Percentiles rank a stretch among this genome's conserved stretches.
Conservation (phyloP, 1,140 invertebrate genomes). For the Ceratosolen solmsi region DNA sequence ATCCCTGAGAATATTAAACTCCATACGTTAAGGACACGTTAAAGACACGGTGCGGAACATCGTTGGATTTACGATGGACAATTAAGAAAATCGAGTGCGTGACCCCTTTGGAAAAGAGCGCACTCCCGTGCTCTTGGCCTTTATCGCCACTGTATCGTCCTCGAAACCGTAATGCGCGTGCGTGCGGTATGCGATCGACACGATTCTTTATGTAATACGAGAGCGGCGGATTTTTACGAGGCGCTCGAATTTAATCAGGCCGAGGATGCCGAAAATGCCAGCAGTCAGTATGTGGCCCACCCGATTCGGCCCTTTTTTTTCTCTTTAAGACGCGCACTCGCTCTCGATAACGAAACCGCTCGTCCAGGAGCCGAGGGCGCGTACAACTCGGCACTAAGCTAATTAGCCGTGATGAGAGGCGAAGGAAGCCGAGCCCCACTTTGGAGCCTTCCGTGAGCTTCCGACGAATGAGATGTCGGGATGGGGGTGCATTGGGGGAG, state of each 20-base stretch:
- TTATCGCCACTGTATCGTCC: conserved; percentile 27
- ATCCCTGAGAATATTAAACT: not conserved
- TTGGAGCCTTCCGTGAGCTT: too few relatives aligned
- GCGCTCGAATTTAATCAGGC: conserved; percentile 39
- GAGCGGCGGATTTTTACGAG: conserved; percentile 12
- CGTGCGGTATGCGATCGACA: conserved; percentile 42
- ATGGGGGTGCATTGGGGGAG: too few relatives aligned
- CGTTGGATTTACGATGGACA: conserved; percentile 25
- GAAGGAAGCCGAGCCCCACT: too few relatives aligned
- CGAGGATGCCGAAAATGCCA: conserved; percentile 53
- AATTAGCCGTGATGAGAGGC: too few relatives aligned
- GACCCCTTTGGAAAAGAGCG: conserved; percentile 4
- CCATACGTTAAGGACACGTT: conserved; percentile 3
- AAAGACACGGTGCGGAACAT: not conserved
- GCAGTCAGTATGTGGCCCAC: conserved; percentile 33
- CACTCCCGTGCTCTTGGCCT: conserved; percentile 11
- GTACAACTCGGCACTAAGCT: too few relatives aligned
- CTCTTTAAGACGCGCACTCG: conserved; percentile 29
- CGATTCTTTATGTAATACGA: conserved; percentile 47
- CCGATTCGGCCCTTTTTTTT: too few relatives aligned
- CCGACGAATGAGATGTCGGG: too few relatives aligned
- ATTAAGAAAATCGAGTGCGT: conserved; percentile 21
- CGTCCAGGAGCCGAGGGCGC: too few relatives aligned
- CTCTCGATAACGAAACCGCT: not conserved
- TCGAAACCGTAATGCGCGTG: conserved; percentile 29